Evolutionary conservation across 2,113 vertebrate genomes (phyloP), one percentile per base, ranked within the genome.

Genomic region (Corythornis madagascariensis): DNA sequence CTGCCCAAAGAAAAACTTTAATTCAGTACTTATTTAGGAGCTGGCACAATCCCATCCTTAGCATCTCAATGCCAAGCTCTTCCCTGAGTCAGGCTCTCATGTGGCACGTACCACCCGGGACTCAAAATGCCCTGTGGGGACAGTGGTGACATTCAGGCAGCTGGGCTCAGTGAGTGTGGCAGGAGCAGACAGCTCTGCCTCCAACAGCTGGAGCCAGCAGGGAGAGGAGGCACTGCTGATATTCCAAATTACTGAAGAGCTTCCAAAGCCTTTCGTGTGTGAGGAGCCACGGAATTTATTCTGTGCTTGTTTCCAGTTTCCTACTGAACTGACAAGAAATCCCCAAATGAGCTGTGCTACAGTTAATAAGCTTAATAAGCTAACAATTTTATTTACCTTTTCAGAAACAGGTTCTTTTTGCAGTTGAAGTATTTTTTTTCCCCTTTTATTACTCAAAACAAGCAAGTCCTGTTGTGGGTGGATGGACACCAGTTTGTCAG

Each of bases 331-430:
- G 92, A 96, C 96, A 96, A 94, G 89, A 93, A 95, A 96, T 91
- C 87, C 84, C 89, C 52, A 81, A 91, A 92, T 64, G 82, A 89
- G 59, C 78, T 64, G 89, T 0, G 21, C 59, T 72, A 85, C n/a
- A 93, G 84, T 93, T 95, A 96, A 95, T 94, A 92, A 93, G 86
- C 89, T 94, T 96, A 94, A 93, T 94, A 94, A 95, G 71, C 91
- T 79, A 95, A 96, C 92, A 83, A 88, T 93, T 96, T 93, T 89
- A 92, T 93, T 96, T 92, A 92, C 95, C 82, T 96, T 95, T 88
- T 70, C 61, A 89, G 75, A 77, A 96, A 88, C 33, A 9, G 40
- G 24, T 42, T 67, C 64, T 74, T 92, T 91, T 59, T 77, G 67
- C 87, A 77, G 70, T 59, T 70, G 64, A 48, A 61, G 65, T 86